Conservation (phyloP, 64 coral and sea anemone species). For the Stichodactyla mertensii region DNA sequence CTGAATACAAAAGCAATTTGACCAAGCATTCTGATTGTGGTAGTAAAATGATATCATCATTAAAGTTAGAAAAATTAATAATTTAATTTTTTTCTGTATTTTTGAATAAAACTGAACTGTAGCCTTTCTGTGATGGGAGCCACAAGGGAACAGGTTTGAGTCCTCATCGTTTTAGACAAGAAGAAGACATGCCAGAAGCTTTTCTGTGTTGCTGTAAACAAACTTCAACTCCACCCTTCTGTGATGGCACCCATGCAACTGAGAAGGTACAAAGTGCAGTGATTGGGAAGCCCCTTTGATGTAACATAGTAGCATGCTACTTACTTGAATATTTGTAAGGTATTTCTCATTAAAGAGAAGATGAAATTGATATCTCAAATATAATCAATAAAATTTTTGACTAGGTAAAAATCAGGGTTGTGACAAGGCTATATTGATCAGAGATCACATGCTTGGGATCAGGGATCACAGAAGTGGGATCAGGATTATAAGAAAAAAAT, state of each 20-base stretch:
- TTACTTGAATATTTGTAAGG: not conserved
- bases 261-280: constrained; percentile 64
- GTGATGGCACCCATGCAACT: constrained; percentile 84
- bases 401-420: no score
- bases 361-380: no score
- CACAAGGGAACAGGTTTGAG: constrained; percentile 76
- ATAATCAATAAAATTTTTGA: no score
- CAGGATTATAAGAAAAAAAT: no score
- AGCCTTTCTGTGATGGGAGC: constrained; percentile 99
- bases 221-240: constrained; percentile 69
- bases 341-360: no score
- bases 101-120: not conserved
- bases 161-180: constrained; percentile 54
- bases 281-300: constrained; percentile 20
- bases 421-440: no score
- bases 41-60: no score
- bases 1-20: no score
- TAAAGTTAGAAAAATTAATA: no score
- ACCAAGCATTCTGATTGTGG: no score
- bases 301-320: not conserved
- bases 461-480: no score
- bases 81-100: not conserved
- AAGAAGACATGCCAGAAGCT: constrained; percentile 50
- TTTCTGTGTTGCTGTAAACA: constrained; percentile 96
- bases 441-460: no score